A percentile compares a stretch with the other conserved stretches of the same genome.
Conservation (phyloP, 2,797 vertebrate genomes). For the Thripadectes ignobilis region DNA sequence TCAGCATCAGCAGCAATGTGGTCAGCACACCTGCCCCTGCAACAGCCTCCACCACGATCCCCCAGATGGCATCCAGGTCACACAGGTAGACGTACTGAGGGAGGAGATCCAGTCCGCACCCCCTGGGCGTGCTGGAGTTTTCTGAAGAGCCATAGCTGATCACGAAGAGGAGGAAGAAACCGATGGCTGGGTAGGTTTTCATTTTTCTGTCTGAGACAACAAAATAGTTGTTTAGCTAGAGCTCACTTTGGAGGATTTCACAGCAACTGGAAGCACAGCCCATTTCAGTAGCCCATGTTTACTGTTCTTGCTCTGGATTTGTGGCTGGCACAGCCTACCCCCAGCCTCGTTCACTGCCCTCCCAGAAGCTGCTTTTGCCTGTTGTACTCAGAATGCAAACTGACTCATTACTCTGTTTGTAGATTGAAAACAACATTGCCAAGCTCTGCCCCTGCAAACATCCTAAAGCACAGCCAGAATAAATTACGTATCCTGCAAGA, state of each 20-base stretch:
- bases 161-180: constrained; percentile 82
- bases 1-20: constrained; percentile 84
- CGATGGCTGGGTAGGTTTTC: constrained; percentile 72
- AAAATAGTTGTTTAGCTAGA: neutral
- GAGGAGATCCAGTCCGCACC: constrained; percentile 88
- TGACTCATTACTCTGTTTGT: constrained; percentile 1
- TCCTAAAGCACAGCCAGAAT: neutral
- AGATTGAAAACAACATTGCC: neutral
- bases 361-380: neutral
- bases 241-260: neutral
- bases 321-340: constrained; percentile 3
- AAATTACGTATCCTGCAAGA: neutral
- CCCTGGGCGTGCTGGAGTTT: constrained; percentile 83
- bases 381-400: neutral
- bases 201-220: constrained; percentile 74
- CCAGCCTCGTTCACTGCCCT: neutral
- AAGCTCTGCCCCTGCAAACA: neutral
- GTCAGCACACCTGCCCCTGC: constrained; percentile 87
- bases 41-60: constrained; percentile 89
- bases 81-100: constrained; percentile 91
- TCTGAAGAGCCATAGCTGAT: constrained; percentile 82
- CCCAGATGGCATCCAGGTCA: constrained; percentile 94
- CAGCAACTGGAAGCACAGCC: neutral
- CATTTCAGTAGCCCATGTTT: neutral
- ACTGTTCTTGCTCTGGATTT: neutral